Evolutionary conservation across 2,797 vertebrate genomes (phyloP).

Genomic region (Acanthopagrus latus): DNA sequence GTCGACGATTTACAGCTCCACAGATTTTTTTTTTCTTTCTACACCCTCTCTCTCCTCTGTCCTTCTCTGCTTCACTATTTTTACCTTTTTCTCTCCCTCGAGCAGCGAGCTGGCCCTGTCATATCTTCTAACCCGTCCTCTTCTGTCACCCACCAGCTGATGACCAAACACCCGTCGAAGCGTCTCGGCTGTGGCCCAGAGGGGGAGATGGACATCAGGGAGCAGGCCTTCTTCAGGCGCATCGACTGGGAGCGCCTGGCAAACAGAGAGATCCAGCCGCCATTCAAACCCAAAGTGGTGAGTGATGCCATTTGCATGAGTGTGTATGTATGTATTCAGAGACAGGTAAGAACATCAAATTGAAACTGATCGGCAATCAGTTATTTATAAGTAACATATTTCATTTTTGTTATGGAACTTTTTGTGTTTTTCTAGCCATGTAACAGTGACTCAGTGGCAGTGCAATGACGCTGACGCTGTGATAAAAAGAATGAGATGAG

Average conservation of each 20-base stretch:
- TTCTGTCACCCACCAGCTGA: slow-evolving; percentile 85
- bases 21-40: not conserved
- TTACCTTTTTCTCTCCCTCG: slow-evolving; percentile 1
- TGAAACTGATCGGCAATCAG: not conserved
- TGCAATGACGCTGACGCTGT: too few species aligned
- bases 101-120: slow-evolving; percentile 13
- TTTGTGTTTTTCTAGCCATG: too few species aligned
- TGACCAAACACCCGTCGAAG: slow-evolving; percentile 98
- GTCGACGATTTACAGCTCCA: not conserved
- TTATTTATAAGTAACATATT: too few species aligned
- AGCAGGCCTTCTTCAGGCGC: slow-evolving; percentile 97
- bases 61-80: slow-evolving; percentile 10
- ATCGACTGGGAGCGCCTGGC: slow-evolving; percentile 98
- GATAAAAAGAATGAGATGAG: not conserved
- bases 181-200: slow-evolving; percentile 94
- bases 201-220: slow-evolving; percentile 94
- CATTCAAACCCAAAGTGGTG: slow-evolving; percentile 99
- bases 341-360: too few species aligned
- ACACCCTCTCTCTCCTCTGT: not conserved
- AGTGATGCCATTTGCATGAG: slow-evolving; percentile 66
- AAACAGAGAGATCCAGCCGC: slow-evolving; percentile 95
- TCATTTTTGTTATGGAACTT: too few species aligned
- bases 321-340: too few species aligned
- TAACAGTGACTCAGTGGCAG: too few species aligned
- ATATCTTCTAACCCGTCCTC: slow-evolving; percentile 21